Conservation (phyloP, 2,113 vertebrate species). For the Rissa tridactyla region DNA sequence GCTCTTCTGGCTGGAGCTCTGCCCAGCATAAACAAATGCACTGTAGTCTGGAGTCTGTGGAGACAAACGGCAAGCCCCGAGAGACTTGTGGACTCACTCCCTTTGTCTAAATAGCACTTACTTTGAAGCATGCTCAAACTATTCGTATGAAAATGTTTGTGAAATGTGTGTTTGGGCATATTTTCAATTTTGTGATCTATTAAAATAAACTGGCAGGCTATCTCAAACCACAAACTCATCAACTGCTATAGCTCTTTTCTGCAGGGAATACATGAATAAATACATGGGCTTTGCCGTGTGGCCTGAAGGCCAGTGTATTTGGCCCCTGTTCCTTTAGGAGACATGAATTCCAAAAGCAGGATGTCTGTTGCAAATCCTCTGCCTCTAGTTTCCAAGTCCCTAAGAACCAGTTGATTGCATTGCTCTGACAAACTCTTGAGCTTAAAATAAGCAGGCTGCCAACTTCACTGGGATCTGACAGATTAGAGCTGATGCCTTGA, state of each 20-base stretch:
- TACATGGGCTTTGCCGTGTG: conserved; percentile 22
- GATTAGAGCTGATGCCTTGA: neutral
- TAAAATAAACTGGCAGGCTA: conserved; percentile 64
- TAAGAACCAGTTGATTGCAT: neutral
- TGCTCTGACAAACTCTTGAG: neutral
- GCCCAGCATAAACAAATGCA: conserved; percentile 57
- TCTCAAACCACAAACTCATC: conserved; percentile 64
- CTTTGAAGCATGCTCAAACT: conserved; percentile 64
- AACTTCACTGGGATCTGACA: neutral
- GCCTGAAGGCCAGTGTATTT: conserved; percentile 46
- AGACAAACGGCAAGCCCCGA: conserved; percentile 28
- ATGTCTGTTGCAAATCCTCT: conserved; percentile 11
- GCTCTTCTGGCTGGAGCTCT: conserved; percentile 38
- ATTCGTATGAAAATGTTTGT: conserved; percentile 59
- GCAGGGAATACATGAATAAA: conserved; percentile 54
- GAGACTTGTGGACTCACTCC: conserved; percentile 26
- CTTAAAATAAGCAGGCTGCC: conserved; percentile 1
- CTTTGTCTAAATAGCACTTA: conserved; percentile 63
- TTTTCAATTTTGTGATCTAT: conserved; percentile 64
- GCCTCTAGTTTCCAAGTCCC: neutral
- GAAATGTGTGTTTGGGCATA: conserved; percentile 64
- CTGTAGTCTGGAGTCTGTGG: conserved; percentile 55
- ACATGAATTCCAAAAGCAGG: conserved; percentile 9
- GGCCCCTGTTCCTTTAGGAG: conserved; percentile 38
- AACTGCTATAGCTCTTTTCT: conserved; percentile 45